phyloP scores from a whole-genome alignment of 2,797 vertebrate genomes.

The Helostoma temminkii region DNA sequence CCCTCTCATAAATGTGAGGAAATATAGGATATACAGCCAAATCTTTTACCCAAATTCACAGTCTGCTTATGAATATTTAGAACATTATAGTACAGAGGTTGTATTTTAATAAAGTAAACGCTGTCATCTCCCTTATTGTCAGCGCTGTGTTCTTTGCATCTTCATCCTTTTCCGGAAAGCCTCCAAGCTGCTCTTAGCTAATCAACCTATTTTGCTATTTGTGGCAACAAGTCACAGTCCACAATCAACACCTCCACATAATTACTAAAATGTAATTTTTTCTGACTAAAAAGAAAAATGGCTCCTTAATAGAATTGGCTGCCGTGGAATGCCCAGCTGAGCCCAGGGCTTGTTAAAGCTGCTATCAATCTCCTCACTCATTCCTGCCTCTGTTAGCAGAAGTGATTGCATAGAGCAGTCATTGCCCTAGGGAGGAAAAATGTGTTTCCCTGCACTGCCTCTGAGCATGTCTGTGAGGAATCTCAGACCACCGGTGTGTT shows the following conservation, averaged over 20 bases:
- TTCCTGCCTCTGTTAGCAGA: constrained; percentile 64
- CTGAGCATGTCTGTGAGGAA: constrained; percentile 53
- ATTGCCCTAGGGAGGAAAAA: constrained; percentile 63
- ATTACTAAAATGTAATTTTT: constrained; percentile 63
- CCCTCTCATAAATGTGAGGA: no score
- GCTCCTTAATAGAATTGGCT: constrained; percentile 42
- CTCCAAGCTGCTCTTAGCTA: constrained; percentile 23
- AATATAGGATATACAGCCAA: no score
- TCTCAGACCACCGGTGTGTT: constrained; percentile 59
- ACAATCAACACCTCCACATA: constrained; percentile 46
- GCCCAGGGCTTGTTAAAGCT: constrained; percentile 63
- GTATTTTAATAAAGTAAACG: constrained; percentile 18
- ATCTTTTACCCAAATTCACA: not conserved
- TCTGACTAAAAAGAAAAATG: constrained; percentile 43
- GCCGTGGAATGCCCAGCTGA: constrained; percentile 60
- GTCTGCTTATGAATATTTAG: not conserved
- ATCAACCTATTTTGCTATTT: constrained; percentile 39
- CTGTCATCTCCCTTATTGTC: constrained; percentile 20
- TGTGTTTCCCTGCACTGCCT: constrained; percentile 57
- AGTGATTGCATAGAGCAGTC: constrained; percentile 74
- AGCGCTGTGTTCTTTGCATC: not conserved
- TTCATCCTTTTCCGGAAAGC: constrained; percentile 14
- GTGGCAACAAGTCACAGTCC: constrained; percentile 41
- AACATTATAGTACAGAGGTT: not conserved
- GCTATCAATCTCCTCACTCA: constrained; percentile 69